phyloP scores from a whole-genome alignment of 2,797 vertebrate genomes.

The Pseudochirops cupreus region DNA sequence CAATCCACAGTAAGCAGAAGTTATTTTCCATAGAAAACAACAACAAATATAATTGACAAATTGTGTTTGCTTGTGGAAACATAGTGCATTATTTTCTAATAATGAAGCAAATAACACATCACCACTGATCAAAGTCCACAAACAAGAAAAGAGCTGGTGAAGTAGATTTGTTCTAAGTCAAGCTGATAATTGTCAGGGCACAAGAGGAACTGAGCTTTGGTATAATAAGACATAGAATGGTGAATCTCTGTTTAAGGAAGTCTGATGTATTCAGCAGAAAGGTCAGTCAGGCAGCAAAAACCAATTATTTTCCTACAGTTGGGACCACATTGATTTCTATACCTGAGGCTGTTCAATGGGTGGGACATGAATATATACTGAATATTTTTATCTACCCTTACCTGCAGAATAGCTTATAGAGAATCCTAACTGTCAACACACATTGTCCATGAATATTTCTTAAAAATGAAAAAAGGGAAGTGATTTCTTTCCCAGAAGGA shows the following conservation, averaged over 20 bases:
- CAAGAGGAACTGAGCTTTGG: slow-evolving; percentile 54
- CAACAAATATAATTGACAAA: slow-evolving; percentile 70
- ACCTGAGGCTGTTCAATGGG: slow-evolving; percentile 54
- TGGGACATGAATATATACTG: slow-evolving; percentile 47
- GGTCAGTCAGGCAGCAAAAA: slow-evolving; percentile 63
- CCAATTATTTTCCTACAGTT: slow-evolving; percentile 66
- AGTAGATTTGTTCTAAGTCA: slow-evolving; percentile 53
- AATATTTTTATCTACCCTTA: slow-evolving; percentile 48
- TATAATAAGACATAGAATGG: slow-evolving; percentile 52
- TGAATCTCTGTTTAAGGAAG: slow-evolving; percentile 26
- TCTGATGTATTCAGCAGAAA: slow-evolving; percentile 60
- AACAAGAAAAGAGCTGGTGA: slow-evolving; percentile 3
- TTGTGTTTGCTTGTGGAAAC: slow-evolving; percentile 62
- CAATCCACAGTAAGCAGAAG: slow-evolving; percentile 66
- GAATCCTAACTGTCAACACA: slow-evolving; percentile 19
- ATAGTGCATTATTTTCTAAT: slow-evolving; percentile 74
- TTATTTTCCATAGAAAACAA: slow-evolving; percentile 68
- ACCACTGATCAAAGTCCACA: slow-evolving; percentile 62
- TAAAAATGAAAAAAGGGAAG: slow-evolving; percentile 25
- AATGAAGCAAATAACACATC: slow-evolving; percentile 59
- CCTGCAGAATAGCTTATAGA: not conserved
- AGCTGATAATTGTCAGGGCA: slow-evolving; percentile 60
- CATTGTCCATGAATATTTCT: slow-evolving; percentile 16
- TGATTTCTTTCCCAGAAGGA: slow-evolving; percentile 9
- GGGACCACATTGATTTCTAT: slow-evolving; percentile 58